Conservation (phyloP, 2,888 invertebrate species). For the Melanostoma scalare region DNA sequence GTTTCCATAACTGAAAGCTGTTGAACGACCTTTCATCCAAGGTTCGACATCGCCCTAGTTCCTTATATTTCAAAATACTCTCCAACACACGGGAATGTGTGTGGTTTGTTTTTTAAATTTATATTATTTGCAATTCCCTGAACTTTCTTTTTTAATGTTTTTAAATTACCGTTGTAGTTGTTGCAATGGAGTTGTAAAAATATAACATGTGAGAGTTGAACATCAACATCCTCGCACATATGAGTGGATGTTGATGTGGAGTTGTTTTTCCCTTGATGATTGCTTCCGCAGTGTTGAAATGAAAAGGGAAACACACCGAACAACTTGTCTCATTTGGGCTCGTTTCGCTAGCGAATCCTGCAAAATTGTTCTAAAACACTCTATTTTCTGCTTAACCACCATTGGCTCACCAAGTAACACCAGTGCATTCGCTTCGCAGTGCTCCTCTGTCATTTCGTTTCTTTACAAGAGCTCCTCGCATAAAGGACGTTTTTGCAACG, state of each 20-base stretch:
- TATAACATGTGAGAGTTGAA: constrained; percentile 5
- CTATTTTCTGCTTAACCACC: not conserved
- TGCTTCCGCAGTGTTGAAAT: constrained; percentile 11
- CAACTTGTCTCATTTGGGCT: constrained; percentile 33
- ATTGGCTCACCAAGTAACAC: not conserved
- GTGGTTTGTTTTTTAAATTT: not conserved
- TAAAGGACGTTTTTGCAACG: constrained; percentile 26
- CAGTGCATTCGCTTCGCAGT: constrained; percentile 26
- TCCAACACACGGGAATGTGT: not conserved
- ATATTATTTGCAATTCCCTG: constrained; percentile 55
- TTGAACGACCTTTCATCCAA: too few relatives aligned
- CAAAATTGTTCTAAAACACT: constrained; percentile 33
- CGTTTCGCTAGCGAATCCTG: constrained; percentile 12
- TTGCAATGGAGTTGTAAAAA: constrained; percentile 34
- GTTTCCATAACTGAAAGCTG: too few relatives aligned
- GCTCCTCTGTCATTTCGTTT: constrained; percentile 11
- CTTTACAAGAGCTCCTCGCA: not conserved
- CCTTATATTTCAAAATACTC: too few relatives aligned
- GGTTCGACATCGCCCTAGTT: too few relatives aligned
- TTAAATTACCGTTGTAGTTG: constrained; percentile 61
- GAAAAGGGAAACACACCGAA: not conserved
- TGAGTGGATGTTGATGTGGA: not conserved
- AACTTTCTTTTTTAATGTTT: constrained; percentile 70
- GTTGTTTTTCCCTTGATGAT: not conserved
- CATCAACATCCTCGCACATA: constrained; percentile 8